Conservation (phyloP, 2,797 vertebrate genomes). For the Gallinago nigripennis region DNA sequence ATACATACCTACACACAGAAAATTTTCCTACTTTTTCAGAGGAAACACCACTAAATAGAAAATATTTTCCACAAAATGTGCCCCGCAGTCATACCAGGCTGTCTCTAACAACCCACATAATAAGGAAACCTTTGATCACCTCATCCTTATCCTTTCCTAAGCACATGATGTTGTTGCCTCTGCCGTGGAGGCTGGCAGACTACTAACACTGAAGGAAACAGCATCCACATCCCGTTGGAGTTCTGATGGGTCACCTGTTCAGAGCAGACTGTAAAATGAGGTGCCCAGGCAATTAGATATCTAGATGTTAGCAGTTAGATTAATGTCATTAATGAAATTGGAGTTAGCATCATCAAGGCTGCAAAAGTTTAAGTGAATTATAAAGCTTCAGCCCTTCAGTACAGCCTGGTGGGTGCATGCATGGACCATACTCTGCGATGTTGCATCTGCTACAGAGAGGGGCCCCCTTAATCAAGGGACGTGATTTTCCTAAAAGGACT, state of each 20-base stretch:
- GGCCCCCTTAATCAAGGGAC: neutral
- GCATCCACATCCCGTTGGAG: neutral
- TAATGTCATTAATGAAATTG: neutral
- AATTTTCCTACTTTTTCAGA: neutral
- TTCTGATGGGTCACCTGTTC: neutral
- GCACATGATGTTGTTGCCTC: neutral
- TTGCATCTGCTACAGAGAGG: neutral
- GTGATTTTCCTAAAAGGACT: neutral
- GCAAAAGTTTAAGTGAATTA: neutral
- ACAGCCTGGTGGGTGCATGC: neutral
- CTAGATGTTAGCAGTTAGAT: neutral
- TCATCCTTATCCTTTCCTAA: neutral
- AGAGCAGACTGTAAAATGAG: neutral
- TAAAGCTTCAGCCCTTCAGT: neutral
- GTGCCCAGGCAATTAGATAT: neutral
- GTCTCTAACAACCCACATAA: neutral
- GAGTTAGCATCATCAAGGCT: neutral
- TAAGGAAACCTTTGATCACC: neutral
- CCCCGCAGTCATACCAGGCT: neutral
- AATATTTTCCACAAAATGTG: neutral
- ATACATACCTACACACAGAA: neutral
- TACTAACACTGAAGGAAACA: neutral
- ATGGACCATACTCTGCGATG: fast-evolving
- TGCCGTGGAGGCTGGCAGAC: neutral
- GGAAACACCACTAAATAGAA: neutral